Percentiles rank a stretch among this genome's conserved stretches.
These are phyloP conservation scores for Hyla sarda DNA, from an alignment of 2,113 vertebrate species.

Conservation along the genomic window DNA sequence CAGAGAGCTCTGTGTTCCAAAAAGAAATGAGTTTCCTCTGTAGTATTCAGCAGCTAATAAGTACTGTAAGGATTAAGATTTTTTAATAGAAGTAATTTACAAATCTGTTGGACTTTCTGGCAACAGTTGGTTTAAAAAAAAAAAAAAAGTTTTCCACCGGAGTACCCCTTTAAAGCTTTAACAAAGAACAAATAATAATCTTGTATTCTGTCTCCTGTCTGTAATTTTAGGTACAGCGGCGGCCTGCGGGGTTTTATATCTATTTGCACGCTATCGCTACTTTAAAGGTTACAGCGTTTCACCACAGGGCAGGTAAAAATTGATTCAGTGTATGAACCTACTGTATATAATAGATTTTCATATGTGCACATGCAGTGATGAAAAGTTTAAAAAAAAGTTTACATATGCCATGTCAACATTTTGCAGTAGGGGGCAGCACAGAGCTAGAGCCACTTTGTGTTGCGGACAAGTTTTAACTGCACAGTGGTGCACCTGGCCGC, in stretches of 20 bases:
- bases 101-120: no score
- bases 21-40: no score
- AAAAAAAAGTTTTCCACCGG: no score
- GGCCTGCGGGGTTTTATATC: conserved; percentile 71
- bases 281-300: conserved; percentile 73
- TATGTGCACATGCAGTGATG: no score
- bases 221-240: conserved; percentile 67
- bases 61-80: no score
- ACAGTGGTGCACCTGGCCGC: no score
- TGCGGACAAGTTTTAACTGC: neutral
- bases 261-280: conserved; percentile 72
- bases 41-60: no score
- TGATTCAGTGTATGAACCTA: neutral
- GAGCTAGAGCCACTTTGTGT: neutral
- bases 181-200: neutral
- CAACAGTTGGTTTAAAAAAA: no score
- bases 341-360: neutral
- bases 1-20: no score
- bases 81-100: no score
- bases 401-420: neutral
- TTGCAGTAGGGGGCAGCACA: neutral
- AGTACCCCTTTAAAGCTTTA: neutral
- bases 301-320: conserved; percentile 69
- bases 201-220: neutral
- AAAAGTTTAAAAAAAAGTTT: neutral